Evolutionary conservation across 2,797 vertebrate genomes (phyloP), one percentile per base, ranked within the genome.

Genomic region (Myotis vivesi): DNA sequence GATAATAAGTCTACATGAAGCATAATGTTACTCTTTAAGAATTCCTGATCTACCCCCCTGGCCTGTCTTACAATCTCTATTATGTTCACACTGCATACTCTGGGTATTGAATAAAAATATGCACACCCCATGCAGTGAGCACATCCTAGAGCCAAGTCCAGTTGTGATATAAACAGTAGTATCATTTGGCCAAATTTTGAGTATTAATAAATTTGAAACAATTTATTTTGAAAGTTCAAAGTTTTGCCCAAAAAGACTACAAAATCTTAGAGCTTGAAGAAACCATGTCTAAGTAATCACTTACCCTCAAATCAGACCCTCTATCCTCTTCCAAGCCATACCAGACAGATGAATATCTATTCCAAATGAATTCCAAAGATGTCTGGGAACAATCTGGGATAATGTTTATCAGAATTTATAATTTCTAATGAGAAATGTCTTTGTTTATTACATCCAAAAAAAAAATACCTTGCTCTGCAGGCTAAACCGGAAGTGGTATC

Each of bases 111-210:
- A 96, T 87, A 96, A 95, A 97, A 76, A 98, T 97, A 98, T 99
- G 99, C 99, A 99, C 99, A 99, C 99, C 98, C 98, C 99, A 98
- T 99, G 99, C 99, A 99, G 99, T 99, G 99, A 99, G 99, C 98
- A 99, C 98, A 98, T 98, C 17, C 93, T 87, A 69, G 92, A 97
- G 97, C 94, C 97, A 97, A 49, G 5, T 76, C 41, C 7, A 49
- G 10, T 66, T 62, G 89, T 68, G 30, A 89, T 79, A 20, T 19
- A 79, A 77, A 85, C 16, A 1, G 8, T 72, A 46, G 53, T 55
- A 94, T 49, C 33, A 46, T 28, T 73, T 80, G 23, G 44, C 69
- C 49, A 79, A 49, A 89, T 75, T 85, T 73, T 36, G 76, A 93
- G 28, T 36, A 11, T 38, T 68, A 84, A 80, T 36, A 89, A 46